Evolutionary conservation across 2,113 vertebrate genomes (phyloP), one percentile per base, ranked within the genome.

Genomic region (Rana temporaria): DNA sequence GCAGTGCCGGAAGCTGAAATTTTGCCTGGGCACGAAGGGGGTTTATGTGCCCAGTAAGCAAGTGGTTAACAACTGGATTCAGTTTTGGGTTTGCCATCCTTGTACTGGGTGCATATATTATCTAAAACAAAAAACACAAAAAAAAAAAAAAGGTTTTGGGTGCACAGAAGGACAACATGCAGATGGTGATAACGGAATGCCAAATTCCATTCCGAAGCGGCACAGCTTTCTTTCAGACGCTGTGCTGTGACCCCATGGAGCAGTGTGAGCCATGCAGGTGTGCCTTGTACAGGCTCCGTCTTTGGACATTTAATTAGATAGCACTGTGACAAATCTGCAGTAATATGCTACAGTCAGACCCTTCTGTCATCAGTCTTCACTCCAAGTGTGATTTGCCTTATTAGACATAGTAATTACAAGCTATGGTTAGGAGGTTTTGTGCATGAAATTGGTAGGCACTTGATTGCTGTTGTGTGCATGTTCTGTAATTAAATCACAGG

Each of bases 341-440:
- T 67, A 57, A 57, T 66, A 59, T 48, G 34, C 70, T 55, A 15
- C 26, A 67, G 63, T 34, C 60, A 57, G n/a, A 52, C 78, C 20
- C 32, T 56, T 7, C 56, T 57, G 20, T 65, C 59, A 63, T 67
- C 30, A 17, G 26, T 14, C 62, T 16, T 65, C 19, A 24, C 62
- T 19, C 62, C 34, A 48, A 38, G 48, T 42, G 63, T 38, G 60
- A 73, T 57, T 20, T 73, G 70, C 42, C 53, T 75, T 42, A 82
- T 66, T 65, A 82, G 62, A 59, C n/a, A 17, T 20, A 17, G 71
- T 73, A 59, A 75, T 75, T 75, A 82, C 80, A 67, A 56, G 70
- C 6, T 74, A 16, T 16, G 32, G 26, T 15, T 52, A 42, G 7
- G 17, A 18, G 7, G 59, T 60, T 82, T 75, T 56, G 69, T 66